Base-by-base conservation (phyloP, 2,113 vertebrate species). In the Stictonetta naevosa region DNA sequence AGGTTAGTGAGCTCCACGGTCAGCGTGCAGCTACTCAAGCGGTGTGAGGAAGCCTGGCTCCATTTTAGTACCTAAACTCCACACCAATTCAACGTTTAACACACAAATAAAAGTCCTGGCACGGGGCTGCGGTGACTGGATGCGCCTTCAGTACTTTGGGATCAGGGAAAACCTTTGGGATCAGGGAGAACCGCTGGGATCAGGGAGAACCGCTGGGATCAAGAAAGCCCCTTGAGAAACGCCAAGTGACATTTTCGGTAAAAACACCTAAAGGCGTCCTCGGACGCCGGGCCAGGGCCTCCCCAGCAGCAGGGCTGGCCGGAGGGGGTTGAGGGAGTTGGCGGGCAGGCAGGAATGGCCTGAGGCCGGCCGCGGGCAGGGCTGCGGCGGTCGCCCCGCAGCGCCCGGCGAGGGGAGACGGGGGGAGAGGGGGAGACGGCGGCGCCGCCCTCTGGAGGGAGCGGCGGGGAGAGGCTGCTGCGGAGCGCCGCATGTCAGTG, bases 401-500 rank as follows among this genome's bases (percentile, higher is more conserved):
- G 82, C 50, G 72, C 84, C 28, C 13, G 3, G 20, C 40, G 81
- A 64, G 62, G 29, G 50, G 73, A 62, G 79, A 23, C 18, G 34
- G n/a, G 8, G 59, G 28, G 91, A 68, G 46, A 50, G 23, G 85
- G 13, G 67, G 77, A 40, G 16, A 18, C 50, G 20, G 71, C 93
- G 95, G 97, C 95, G 68, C 97, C 97, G 97, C 97, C 97, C 95
- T 97, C 95, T 67, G 96, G 93, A 97, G 94, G 14, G 95, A 31
- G 90, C 96, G 94, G 59, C 92, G n/a, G 97, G 92, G 96, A 96
- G 94, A 95, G 96, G 96, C 96, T 96, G 97, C 95, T 93, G 97
- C 69, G 97, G 96, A 98, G 97, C 97, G 97, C 97, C 97, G 98
- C 98, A 98, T 98, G 95, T 95, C 97, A 97, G 98, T 98, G 97